A percentile compares a stretch with the other conserved stretches of the same genome.
Conservation (phyloP, 2,113 vertebrate genomes). For the Myotis lucifugus region DNA sequence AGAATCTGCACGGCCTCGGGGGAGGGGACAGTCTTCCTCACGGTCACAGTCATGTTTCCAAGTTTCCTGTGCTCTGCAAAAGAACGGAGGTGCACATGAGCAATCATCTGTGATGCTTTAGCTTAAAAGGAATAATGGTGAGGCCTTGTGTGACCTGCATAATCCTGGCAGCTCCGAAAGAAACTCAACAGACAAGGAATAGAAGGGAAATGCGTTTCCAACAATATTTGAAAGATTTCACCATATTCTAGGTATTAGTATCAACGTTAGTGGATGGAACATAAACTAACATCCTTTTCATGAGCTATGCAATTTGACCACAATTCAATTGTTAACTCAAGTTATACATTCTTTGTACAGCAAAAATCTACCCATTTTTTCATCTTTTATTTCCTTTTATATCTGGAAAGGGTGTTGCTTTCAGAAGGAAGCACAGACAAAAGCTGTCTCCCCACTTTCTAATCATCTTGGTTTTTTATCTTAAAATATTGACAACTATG, state of each 20-base stretch:
- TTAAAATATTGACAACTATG: neutral
- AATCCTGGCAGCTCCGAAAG: too few relatives aligned
- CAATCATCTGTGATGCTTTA: fast-evolving
- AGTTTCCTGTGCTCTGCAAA: constrained; percentile 94
- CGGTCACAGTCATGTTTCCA: constrained; percentile 97
- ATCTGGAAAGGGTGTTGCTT: neutral
- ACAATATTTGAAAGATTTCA: neutral
- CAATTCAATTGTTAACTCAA: neutral
- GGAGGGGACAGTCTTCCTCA: constrained; percentile 95
- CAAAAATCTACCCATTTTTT: neutral
- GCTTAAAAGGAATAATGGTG: fast-evolving
- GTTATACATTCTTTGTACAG: neutral
- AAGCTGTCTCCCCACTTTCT: neutral
- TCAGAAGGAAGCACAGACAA: neutral
- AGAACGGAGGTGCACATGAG: neutral
- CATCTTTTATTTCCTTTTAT: neutral
- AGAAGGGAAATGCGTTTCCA: neutral
- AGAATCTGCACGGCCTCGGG: constrained; percentile 95
- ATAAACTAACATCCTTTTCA: neutral
- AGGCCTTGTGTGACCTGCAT: too few relatives aligned
- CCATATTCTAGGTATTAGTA: neutral
- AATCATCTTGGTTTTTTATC: neutral
- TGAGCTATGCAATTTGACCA: neutral
- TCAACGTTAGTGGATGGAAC: neutral
- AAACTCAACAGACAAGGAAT: neutral